Conservation (phyloP, 2,888 invertebrate species). For the Mechanitis messenoides region DNA sequence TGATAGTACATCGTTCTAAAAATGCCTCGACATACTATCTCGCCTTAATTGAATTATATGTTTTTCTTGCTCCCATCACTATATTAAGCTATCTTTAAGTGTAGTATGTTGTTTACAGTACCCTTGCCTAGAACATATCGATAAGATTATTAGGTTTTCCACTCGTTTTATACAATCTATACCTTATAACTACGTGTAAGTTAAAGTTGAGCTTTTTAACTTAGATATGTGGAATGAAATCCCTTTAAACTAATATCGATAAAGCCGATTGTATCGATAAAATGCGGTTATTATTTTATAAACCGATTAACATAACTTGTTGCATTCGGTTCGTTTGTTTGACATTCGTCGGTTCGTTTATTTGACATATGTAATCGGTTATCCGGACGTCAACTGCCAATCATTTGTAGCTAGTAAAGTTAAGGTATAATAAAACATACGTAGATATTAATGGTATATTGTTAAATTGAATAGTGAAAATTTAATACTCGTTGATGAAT, state of each 20-base stretch:
- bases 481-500: constrained; percentile 71
- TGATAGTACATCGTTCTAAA: constrained; percentile 14
- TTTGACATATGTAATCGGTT: constrained; percentile 39
- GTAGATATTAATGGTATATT: constrained; percentile 64
- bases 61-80: constrained; percentile 40
- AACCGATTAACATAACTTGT: constrained; percentile 4
- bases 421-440: constrained; percentile 46
- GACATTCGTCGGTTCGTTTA: constrained; percentile 23
- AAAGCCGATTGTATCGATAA: constrained; percentile 6
- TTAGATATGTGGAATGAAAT: constrained; percentile 42
- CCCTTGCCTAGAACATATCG: constrained; percentile 58
- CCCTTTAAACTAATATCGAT: not conserved
- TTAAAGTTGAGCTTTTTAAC: constrained; percentile 73
- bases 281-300: constrained; percentile 8
- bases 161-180: constrained; percentile 75
- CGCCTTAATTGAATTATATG: not conserved
- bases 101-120: constrained; percentile 68
- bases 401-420: constrained; percentile 52
- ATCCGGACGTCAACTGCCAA: constrained; percentile 62
- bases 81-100: constrained; percentile 74
- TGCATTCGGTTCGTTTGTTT: constrained; percentile 16
- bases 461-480: constrained; percentile 72
- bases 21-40: constrained; percentile 3
- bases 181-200: constrained; percentile 68
- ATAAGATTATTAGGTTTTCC: constrained; percentile 73